Base-by-base conservation (phyloP, 1,140 invertebrate genomes). In the Glomeris maerens region DNA sequence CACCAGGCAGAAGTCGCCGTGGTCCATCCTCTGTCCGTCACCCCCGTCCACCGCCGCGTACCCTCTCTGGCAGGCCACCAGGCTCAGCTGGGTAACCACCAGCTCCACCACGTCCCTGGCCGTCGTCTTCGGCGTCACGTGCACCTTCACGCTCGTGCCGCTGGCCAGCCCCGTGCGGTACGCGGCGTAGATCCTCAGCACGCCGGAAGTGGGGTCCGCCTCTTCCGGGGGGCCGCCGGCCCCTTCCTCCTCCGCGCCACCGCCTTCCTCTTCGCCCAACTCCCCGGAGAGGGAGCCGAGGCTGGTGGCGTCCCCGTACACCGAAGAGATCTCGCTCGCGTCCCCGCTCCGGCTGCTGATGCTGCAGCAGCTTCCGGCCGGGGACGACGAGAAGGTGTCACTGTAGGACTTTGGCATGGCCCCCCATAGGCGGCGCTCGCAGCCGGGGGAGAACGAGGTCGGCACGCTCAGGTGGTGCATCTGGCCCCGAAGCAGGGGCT, bases 41-140 rank as follows among this genome's bases (percentile, higher is more conserved):
- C 78, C 74, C 60, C 94, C 93, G 21, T 88, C 81, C 0, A 88
- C 87, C 0, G 84, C 85, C 21, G 81, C 75, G 65, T 83, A 81
- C 0, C 84, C 83, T 64, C 91, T 92, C 0, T 87, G 62, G 13
- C 85, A 75, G 20, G 88, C 84, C 1, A 89, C 87, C 79, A 92
- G 89, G 66, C 93, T 94, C 2, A 95, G 70, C 64, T 95, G 89
- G 62, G 88, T 86, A 4, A 95, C 85, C 14, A 95, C 90, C 25
- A 94, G 72, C 64, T 92, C 85, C 31, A 96, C 85, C 2, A 96
- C 89, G 69, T 97, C 90, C 3, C 87, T 70, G 0, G 91, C 85
- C 0, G 87, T 90, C 0, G 92, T 97, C 47, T 80, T 75, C 0
- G 81, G 79, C 1, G 87, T 93, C 0, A 96, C 85, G 65, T 94